phyloP scores from a whole-genome alignment of 2,113 vertebrate genomes.

The Helogale parvula region DNA sequence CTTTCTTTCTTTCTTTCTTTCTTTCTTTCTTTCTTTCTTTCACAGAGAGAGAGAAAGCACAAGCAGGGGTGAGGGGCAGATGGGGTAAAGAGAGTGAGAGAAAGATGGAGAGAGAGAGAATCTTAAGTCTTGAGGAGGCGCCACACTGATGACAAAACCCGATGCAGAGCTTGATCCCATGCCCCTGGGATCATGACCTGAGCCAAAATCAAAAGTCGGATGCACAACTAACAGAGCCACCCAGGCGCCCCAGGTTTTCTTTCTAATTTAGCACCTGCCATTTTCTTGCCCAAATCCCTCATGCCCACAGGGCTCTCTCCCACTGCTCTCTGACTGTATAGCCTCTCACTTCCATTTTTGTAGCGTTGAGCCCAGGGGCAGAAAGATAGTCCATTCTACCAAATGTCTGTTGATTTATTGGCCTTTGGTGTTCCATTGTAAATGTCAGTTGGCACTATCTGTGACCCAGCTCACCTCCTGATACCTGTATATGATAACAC shows the following conservation, averaged over 20 bases:
- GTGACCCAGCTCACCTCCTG: not conserved
- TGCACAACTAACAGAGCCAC: too few relatives aligned
- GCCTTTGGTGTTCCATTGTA: not conserved
- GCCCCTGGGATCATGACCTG: too few relatives aligned
- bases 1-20: not conserved
- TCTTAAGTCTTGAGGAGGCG: too few relatives aligned
- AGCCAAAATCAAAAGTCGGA: too few relatives aligned
- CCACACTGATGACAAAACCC: too few relatives aligned
- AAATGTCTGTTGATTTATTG: not conserved
- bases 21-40: too few relatives aligned
- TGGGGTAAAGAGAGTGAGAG: too few relatives aligned
- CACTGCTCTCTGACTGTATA: rapidly evolving
- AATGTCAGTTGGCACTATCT: not conserved
- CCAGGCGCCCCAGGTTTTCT: not conserved
- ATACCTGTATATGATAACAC: rapidly evolving
- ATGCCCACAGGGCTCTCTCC: not conserved
- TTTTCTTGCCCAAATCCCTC: not conserved
- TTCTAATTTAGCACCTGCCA: too few relatives aligned
- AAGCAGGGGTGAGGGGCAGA: too few relatives aligned
- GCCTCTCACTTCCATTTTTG: not conserved
- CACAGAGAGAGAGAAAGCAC: too few relatives aligned
- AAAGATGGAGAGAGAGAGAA: too few relatives aligned
- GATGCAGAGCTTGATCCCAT: too few relatives aligned
- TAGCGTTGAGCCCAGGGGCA: rapidly evolving
- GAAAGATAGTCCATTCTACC: not conserved